These are phyloP conservation scores for Pocillopora verrucosa DNA, from an alignment of 64 coral and sea anemone genomes.

Conservation along the genomic window DNA sequence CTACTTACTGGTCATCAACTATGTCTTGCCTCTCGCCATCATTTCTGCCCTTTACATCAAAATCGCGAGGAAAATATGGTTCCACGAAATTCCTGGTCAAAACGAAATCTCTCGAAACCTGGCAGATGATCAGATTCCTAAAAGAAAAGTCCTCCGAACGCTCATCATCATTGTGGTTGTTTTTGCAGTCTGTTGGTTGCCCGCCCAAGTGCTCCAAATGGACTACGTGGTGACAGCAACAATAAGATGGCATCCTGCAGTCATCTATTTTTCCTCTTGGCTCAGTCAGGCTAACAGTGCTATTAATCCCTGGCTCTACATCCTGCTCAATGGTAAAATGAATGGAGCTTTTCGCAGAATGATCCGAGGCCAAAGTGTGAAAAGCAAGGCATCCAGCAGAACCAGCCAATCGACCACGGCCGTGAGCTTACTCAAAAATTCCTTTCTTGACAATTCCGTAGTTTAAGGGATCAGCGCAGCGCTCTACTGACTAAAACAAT, in stretches of 20 bases:
- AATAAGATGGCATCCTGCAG: neutral
- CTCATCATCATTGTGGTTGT: constrained; percentile 29
- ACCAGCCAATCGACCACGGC: too few species aligned
- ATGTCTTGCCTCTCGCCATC: constrained; percentile 17
- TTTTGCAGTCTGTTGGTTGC: constrained; percentile 51
- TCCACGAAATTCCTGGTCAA: constrained; percentile 36
- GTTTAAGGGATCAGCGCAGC: too few species aligned
- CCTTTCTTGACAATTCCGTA: too few species aligned
- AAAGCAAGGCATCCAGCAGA: neutral
- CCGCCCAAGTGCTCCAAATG: constrained; percentile 34
- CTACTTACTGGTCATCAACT: constrained; percentile 7
- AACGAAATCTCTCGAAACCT: neutral
- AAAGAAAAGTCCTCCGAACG: constrained; percentile 33
- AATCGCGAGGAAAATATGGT: constrained; percentile 25
- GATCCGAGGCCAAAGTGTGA: neutral
- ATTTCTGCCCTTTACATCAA: constrained; percentile 3
- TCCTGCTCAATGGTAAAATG: neutral
- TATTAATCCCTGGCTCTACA: neutral
- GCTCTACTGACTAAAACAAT: too few species aligned
- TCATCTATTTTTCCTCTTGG: neutral
- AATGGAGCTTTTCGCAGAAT: neutral
- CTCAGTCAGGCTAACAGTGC: neutral
- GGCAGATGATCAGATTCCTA: neutral
- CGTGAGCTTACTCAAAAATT: too few species aligned
- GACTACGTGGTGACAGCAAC: neutral